A percentile compares a stretch with the other conserved stretches of the same genome.
Conservation (phyloP, 2,888 invertebrate species). For the Dasypogon diadema region DNA sequence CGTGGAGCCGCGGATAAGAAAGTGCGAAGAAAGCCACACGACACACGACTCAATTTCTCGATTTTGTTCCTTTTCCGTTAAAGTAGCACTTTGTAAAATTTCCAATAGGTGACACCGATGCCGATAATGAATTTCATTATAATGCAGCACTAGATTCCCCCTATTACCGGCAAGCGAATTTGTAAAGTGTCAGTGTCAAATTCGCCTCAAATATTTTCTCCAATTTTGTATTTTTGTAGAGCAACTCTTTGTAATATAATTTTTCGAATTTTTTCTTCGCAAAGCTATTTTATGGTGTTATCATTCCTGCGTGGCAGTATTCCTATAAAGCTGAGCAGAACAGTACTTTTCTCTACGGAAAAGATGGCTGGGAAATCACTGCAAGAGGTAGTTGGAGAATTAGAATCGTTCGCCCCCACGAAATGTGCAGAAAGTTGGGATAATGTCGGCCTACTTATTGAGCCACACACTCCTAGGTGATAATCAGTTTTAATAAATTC, state of each 20-base stretch:
- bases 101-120: no score
- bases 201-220: neutral
- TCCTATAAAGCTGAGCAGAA: neutral
- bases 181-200: neutral
- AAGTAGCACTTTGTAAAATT: no score
- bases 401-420: conserved; percentile 79
- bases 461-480: conserved; percentile 76
- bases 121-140: no score
- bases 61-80: no score
- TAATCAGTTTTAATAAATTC: no score
- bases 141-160: no score
- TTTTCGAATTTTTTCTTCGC: no score
- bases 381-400: conserved; percentile 69
- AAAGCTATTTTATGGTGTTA: neutral
- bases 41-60: no score
- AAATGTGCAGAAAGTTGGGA: conserved; percentile 89
- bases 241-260: no score
- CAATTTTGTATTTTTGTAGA: no score
- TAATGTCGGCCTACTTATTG: conserved; percentile 92
- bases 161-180: neutral
- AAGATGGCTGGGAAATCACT: conserved; percentile 36
- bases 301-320: neutral
- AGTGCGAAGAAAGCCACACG: no score
- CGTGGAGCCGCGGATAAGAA: no score
- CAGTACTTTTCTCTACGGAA: neutral